phyloP scores from a whole-genome alignment of 1,140 invertebrate genomes.

The Hylyphantes graminicola region DNA sequence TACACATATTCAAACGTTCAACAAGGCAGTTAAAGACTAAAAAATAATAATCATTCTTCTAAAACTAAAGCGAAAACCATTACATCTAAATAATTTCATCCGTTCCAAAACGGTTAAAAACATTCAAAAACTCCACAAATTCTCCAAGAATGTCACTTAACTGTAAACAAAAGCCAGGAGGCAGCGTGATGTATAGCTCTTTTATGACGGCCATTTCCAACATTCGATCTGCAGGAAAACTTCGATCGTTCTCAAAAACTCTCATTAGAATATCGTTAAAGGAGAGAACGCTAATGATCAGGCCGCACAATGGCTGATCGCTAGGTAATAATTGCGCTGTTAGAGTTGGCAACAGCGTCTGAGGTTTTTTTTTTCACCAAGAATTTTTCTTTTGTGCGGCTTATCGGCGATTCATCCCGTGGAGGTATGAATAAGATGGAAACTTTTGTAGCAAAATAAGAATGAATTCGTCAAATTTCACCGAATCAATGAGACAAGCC shows the following conservation, averaged over 20 bases:
- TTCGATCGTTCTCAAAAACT: slow-evolving; percentile 55
- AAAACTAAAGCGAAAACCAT: too few species aligned
- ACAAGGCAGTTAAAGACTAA: too few species aligned
- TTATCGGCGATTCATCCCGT: neutral
- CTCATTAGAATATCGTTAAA: slow-evolving; percentile 58
- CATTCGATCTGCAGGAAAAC: slow-evolving; percentile 31
- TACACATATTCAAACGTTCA: too few species aligned
- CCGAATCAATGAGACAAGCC: too few species aligned
- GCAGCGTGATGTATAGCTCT: slow-evolving; percentile 21
- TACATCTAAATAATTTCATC: too few species aligned
- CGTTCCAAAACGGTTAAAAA: too few species aligned
- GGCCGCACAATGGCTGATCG: slow-evolving; percentile 38
- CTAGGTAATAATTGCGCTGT: slow-evolving; percentile 54
- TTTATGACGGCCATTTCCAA: slow-evolving; percentile 26
- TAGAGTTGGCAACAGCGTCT: slow-evolving; percentile 34
- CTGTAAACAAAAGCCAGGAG: slow-evolving; percentile 37
- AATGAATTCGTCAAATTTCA: too few species aligned
- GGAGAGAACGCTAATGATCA: slow-evolving; percentile 39
- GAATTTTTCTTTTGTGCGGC: neutral
- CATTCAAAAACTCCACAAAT: neutral
- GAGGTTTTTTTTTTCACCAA: neutral
- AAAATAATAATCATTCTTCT: too few species aligned
- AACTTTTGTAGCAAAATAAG: too few species aligned
- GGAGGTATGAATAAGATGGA: neutral
- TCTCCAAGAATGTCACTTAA: slow-evolving; percentile 17